These are phyloP conservation scores for Parnassius glacialis DNA, from an alignment of 2,888 invertebrate species.

Conservation along the genomic window DNA sequence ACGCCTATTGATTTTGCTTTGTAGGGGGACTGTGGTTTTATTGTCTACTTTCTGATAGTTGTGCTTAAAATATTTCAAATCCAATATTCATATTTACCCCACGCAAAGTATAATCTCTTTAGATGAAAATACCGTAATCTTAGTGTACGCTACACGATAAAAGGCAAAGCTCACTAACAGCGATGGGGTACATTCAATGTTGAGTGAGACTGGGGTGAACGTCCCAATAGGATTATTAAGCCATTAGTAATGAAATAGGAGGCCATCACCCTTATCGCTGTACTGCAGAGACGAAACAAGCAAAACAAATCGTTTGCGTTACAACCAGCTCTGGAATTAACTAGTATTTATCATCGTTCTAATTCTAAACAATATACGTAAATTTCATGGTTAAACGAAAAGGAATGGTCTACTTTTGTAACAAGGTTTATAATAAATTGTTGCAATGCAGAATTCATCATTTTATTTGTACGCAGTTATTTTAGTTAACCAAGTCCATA, in stretches of 20 bases:
- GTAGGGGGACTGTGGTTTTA: too few relatives aligned
- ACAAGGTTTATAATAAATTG: too few relatives aligned
- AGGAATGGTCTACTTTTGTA: constrained; percentile 5
- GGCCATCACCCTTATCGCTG: constrained; percentile 50
- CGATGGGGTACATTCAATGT: constrained; percentile 11
- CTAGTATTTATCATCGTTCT: constrained; percentile 23
- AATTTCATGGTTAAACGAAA: constrained; percentile 5
- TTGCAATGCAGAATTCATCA: too few relatives aligned
- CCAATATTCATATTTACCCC: too few relatives aligned
- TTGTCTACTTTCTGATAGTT: too few relatives aligned
- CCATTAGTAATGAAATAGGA: constrained; percentile 69
- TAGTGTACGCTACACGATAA: background rate
- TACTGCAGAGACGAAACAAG: constrained; percentile 53
- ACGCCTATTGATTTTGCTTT: too few relatives aligned
- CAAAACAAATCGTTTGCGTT: constrained; percentile 57
- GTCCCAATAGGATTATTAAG: constrained; percentile 58
- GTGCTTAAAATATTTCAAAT: too few relatives aligned
- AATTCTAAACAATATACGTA: constrained; percentile 16
- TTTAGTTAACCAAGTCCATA: too few relatives aligned
- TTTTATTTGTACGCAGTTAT: too few relatives aligned
- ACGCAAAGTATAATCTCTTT: background rate
- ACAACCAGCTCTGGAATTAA: constrained; percentile 32
- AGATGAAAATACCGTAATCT: constrained; percentile 7
- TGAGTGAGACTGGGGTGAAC: constrained; percentile 29
- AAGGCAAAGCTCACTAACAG: constrained; percentile 9